Percentiles rank a stretch among this genome's conserved stretches.
Evolutionary conservation across 37 sponge, comb jelly and placozoan species (phyloP).

Genomic region (Aplysina aerophoba): DNA sequence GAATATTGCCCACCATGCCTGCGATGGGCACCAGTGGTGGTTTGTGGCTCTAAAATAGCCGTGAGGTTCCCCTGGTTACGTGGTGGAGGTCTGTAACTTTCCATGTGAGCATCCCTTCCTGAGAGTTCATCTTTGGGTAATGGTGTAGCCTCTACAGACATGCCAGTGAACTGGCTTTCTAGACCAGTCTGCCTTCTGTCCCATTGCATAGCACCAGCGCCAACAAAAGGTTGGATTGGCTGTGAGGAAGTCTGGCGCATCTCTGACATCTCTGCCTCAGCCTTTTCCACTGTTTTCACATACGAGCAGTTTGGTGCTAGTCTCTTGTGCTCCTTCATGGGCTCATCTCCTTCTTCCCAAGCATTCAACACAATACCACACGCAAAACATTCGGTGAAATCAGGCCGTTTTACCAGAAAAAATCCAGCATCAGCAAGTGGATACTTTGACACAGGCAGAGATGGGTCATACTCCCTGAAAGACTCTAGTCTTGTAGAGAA

Average conservation of each 20-base stretch:
- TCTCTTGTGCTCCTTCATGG: conserved; percentile 16
- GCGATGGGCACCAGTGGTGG: no score
- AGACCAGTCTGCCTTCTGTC: background rate
- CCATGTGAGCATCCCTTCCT: background rate
- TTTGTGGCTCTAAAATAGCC: no score
- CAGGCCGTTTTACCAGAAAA: background rate
- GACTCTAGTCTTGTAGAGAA: background rate
- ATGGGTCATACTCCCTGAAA: background rate
- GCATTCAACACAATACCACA: conserved; percentile 17
- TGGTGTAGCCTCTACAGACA: background rate
- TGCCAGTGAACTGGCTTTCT: background rate
- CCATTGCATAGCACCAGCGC: background rate
- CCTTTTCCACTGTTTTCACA: background rate
- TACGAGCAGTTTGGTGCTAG: conserved; percentile 9
- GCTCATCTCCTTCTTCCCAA: conserved; percentile 19
- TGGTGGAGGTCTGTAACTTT: background rate
- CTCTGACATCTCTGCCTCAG: background rate
- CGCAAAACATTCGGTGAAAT: conserved; percentile 23
- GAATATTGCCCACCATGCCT: no score
- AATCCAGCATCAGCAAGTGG: conserved; percentile 20
- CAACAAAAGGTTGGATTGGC: background rate
- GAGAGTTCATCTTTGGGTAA: background rate
- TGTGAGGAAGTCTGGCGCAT: background rate
- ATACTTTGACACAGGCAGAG: conserved; percentile 21
- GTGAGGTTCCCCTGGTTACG: no score